Conservation (phyloP, 2,888 invertebrate genomes). For the Pollenia amentaria region DNA sequence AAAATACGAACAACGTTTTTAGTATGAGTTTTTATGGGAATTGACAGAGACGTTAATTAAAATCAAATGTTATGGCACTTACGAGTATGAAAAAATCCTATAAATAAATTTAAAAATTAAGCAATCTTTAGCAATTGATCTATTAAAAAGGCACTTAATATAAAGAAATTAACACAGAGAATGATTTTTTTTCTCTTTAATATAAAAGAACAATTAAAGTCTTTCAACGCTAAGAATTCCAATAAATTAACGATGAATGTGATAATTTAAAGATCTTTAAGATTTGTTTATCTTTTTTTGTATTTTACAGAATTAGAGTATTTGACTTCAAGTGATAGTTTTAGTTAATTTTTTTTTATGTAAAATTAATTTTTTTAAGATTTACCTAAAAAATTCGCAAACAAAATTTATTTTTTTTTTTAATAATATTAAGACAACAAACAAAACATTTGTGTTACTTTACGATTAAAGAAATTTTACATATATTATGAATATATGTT, state of each 20-base stretch:
- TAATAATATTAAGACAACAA: neutral
- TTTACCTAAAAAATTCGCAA: slow-evolving; percentile 10
- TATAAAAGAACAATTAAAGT: slow-evolving; percentile 20
- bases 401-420: neutral
- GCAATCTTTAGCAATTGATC: slow-evolving; percentile 25
- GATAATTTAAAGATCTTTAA: neutral
- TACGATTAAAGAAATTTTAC: too few species aligned
- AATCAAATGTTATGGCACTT: neutral
- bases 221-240: neutral
- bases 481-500: too few species aligned
- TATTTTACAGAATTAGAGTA: neutral
- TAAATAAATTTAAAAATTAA: neutral
- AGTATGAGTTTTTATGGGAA: neutral
- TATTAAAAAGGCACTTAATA: neutral
- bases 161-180: neutral
- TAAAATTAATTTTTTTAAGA: neutral
- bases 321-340: neutral
- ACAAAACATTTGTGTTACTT: too few species aligned
- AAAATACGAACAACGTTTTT: neutral
- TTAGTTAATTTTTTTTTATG: neutral
- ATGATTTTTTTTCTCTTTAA: neutral
- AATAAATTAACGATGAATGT: too few species aligned
- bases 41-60: slow-evolving; percentile 8
- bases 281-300: neutral
- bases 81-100: too few species aligned